Percentiles rank a stretch among this genome's conserved stretches.
Evolutionary conservation across 1,140 invertebrate genomes (phyloP).

Genomic region (Bombus balteatus): DNA sequence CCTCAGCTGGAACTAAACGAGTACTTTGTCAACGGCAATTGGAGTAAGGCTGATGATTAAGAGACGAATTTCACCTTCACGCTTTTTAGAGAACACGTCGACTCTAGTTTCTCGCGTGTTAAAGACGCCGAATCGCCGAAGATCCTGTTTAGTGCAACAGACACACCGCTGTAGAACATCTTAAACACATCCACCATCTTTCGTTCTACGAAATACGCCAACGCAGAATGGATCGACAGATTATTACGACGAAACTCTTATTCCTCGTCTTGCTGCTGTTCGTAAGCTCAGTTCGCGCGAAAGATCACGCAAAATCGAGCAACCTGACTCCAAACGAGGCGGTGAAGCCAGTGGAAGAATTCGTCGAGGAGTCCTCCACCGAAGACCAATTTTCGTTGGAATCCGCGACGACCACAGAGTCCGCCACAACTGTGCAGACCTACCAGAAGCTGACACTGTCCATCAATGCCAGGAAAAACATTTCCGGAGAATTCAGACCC

Average conservation of each 20-base stretch:
- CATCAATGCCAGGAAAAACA: constrained; percentile 11
- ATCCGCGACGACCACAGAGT: constrained; percentile 9
- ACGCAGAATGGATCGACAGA: constrained; percentile 18
- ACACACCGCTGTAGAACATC: constrained; percentile 23
- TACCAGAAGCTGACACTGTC: neutral
- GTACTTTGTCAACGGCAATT: constrained; percentile 58
- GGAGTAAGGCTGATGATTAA: constrained; percentile 51
- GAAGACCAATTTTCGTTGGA: constrained; percentile 10
- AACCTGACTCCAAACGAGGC: neutral
- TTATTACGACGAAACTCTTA: neutral
- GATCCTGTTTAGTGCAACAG: constrained; percentile 32
- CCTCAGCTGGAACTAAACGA: constrained; percentile 57
- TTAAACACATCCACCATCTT: neutral
- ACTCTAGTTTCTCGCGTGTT: constrained; percentile 26
- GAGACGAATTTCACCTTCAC: constrained; percentile 54
- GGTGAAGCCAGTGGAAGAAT: neutral
- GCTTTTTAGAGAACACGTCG: constrained; percentile 61
- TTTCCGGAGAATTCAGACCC: constrained; percentile 59
- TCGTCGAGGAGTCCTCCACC: constrained; percentile 9
- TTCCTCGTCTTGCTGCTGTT: neutral
- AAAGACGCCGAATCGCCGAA: constrained; percentile 39
- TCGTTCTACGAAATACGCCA: neutral
- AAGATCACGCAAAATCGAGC: neutral
- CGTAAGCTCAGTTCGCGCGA: too few species aligned
- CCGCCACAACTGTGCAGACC: neutral